Evolutionary conservation across 1,140 invertebrate genomes (phyloP), one percentile per base, ranked within the genome.

Genomic region (Drosophila paulistorum): DNA sequence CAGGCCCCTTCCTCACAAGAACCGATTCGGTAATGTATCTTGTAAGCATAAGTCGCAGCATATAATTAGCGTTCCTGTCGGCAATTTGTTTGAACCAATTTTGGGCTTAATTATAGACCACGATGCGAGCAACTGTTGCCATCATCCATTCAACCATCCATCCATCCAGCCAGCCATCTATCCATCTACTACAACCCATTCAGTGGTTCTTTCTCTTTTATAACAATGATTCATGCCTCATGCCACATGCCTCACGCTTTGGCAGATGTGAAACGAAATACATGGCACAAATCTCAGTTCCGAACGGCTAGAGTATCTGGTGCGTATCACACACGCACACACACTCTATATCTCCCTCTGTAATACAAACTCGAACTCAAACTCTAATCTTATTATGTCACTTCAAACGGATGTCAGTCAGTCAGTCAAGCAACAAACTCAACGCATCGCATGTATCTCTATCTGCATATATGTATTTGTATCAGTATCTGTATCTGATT

Each of bases 371-470:
- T 65, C 48, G 48, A 61, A 71, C 45, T 33, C 60, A 64, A 68
- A 55, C 74, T 60, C 69, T 79, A 86, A 87, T 86, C 83, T 74
- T 58, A 87, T 86, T 87, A 79, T 79, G 71, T 69, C 81, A 84
- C 77, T 85, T 85, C 81, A 84, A 84, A 77, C 73, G 77, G 64
- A 61, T 84, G 80, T 66, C 55, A 62, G 72, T 62, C 33, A 66
- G 51, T 57, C 57, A 35, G 23, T 67, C 68, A 58, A 30, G 26
- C 33, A 59, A 42, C 37, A 42, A 33, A 9, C 30, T 35, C 45
- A 45, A 7, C 13, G 45, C 45, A 48, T 48, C 37, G 14, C 20
- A 51, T 51, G 17, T 51, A 51, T 51, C 45, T 51, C 1, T 51
- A 51, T 51, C 45, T 51, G 2, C 7, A 10, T 51, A 51, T 26